phyloP scores from a whole-genome alignment of 2,888 invertebrate species.

The Netelia melanura region DNA sequence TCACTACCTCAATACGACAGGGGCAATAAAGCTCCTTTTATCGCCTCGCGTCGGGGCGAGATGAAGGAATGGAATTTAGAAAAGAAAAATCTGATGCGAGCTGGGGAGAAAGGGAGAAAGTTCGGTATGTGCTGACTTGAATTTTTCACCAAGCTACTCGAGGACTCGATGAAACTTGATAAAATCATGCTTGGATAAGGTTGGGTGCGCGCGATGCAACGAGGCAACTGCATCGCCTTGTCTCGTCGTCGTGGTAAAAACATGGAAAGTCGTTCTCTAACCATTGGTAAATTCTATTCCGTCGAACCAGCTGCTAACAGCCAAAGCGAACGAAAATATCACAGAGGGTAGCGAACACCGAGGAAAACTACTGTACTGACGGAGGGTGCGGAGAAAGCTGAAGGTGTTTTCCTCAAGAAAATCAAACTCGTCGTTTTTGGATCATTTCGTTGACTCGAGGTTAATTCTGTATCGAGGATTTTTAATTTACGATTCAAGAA shows the following conservation, averaged over 20 bases:
- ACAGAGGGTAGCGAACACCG: not conserved
- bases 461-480: not conserved
- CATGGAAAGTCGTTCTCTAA: not conserved
- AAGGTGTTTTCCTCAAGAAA: slow-evolving; percentile 9
- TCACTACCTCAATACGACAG: slow-evolving; percentile 22
- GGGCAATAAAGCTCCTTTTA: slow-evolving; percentile 59
- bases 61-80: slow-evolving; percentile 30
- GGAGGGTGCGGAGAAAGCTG: not conserved
- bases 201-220: slow-evolving; percentile 5
- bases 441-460: not conserved
- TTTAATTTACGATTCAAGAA: not conserved
- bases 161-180: not conserved
- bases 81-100: slow-evolving; percentile 1
- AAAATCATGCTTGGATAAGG: slow-evolving; percentile 28
- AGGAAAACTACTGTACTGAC: slow-evolving; percentile 15
- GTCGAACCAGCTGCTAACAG: slow-evolving; percentile 13
- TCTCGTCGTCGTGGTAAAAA: not conserved
- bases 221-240: not conserved
- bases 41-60: slow-evolving; percentile 22
- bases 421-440: not conserved
- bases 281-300: slow-evolving; percentile 18
- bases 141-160: not conserved
- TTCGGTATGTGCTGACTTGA: not conserved
- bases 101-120: not conserved
- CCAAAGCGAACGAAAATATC: not conserved